These are phyloP conservation scores for Struthio camelus DNA, from an alignment of 2,113 vertebrate genomes.

Conservation along the genomic window DNA sequence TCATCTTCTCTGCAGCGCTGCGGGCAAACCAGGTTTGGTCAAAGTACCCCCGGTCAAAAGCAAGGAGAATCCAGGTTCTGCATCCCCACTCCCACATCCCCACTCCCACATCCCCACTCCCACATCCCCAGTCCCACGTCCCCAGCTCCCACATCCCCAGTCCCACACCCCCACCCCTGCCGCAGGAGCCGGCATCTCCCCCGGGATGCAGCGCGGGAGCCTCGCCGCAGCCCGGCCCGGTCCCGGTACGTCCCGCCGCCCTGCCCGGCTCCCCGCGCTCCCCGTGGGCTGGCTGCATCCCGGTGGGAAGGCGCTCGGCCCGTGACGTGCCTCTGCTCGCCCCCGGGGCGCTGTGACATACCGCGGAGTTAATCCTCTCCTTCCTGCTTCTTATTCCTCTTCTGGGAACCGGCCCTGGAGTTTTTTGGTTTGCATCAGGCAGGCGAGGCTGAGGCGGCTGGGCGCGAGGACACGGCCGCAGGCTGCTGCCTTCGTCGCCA, in stretches of 20 bases:
- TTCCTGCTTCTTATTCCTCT: background rate
- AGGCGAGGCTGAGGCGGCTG: background rate
- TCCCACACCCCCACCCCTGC: no score
- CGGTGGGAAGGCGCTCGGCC: background rate
- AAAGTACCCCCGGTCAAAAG: background rate
- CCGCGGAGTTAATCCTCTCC: background rate
- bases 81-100: background rate
- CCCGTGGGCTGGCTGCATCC: no score
- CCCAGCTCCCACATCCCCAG: background rate
- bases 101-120: background rate
- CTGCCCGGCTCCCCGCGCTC: no score
- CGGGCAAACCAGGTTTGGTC: background rate
- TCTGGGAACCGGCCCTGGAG: background rate
- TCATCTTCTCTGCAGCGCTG: background rate
- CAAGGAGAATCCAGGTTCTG: background rate
- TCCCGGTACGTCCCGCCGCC: no score
- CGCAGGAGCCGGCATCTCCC: accelerated
- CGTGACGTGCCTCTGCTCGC: background rate
- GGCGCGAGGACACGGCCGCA: background rate
- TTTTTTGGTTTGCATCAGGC: background rate
- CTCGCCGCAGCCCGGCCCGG: no score
- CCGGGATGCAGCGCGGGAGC: background rate
- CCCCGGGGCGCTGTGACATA: accelerated
- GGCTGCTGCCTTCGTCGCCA: background rate
- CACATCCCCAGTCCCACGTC: background rate